Conservation (phyloP, 2,113 vertebrate genomes). For the Rhynchomys soricoides region DNA sequence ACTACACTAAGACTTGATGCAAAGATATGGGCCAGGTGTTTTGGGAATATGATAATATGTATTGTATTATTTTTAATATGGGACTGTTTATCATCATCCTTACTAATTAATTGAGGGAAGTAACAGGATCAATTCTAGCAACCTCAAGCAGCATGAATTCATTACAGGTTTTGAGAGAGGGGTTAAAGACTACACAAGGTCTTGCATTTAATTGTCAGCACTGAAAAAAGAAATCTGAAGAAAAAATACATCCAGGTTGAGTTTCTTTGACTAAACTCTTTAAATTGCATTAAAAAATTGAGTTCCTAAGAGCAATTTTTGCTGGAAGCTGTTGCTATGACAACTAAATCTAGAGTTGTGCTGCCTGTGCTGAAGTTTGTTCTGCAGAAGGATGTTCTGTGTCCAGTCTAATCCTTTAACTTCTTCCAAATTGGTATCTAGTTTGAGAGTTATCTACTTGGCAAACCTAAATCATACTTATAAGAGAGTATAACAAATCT, state of each 20-base stretch:
- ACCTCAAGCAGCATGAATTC: conserved; percentile 1
- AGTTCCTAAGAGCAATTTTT: neutral
- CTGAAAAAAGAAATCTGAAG: neutral
- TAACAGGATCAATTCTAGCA: conserved; percentile 37
- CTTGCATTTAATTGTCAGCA: neutral
- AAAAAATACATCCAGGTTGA: conserved; percentile 30
- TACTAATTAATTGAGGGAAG: neutral
- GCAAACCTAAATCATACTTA: conserved; percentile 34
- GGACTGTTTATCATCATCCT: conserved; percentile 15
- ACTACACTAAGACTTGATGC: neutral
- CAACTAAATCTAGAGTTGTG: neutral
- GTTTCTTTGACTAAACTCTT: neutral
- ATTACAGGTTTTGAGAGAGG: neutral
- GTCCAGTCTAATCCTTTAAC: neutral
- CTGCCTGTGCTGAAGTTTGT: neutral
- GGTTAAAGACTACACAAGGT: neutral
- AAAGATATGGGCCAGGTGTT: neutral
- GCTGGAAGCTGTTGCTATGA: neutral
- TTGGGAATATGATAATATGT: neutral
- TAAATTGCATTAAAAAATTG: neutral
- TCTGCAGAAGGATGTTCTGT: neutral
- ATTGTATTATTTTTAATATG: conserved; percentile 20
- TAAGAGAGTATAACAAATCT: neutral
- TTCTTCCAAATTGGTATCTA: conserved; percentile 10
- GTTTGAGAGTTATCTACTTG: conserved; percentile 34